Evolutionary conservation across 2,797 vertebrate species (phyloP), one percentile per base, ranked within the genome.

Genomic region (Corythornis leucogaster): DNA sequence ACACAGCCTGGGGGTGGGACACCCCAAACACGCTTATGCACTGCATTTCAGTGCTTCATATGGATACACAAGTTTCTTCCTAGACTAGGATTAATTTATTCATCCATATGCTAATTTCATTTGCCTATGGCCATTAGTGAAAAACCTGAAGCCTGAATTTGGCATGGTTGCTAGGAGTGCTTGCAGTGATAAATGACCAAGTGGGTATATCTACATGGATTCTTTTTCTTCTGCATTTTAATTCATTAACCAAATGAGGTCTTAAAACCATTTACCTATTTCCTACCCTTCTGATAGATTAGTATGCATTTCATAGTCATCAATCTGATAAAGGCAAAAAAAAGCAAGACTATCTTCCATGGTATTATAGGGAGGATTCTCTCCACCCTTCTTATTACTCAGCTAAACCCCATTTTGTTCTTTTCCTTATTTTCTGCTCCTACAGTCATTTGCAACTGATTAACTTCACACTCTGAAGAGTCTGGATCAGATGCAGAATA

Each of bases 231-330:
- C 92, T 91, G 69, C 78, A 93, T 94, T 97, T 97, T 83, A 96
- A 95, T 95, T 95, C 95, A 97, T 96, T 96, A 95, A 94, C 89
- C 95, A 96, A 96, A 95, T 96, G 89, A 95, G 59, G 80, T 87
- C 93, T 92, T 92, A 81, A 93, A 94, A 86, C 85, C 89, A 67
- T 92, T 91, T 87, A 86, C 93, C 89, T 94, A 91, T 92, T 95
- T 89, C 79, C 74, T 91, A 76, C 58, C 73, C 89, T 92, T 89
- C 89, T 93, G 92, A 95, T 35, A 92, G 77, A 96, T 97, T 93
- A 91, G 78, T 43, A 88, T 48, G 33, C 15, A 38, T 89, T 95
- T 85, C 88, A 84, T 66, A 74, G 16, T 33, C 93, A 95, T 94
- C 67, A 88, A 90, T 92, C 87, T 93, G 92, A 93, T 59, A 79